Evolutionary conservation across 2,113 vertebrate species (phyloP).

Genomic region (Pedionomus torquatus): DNA sequence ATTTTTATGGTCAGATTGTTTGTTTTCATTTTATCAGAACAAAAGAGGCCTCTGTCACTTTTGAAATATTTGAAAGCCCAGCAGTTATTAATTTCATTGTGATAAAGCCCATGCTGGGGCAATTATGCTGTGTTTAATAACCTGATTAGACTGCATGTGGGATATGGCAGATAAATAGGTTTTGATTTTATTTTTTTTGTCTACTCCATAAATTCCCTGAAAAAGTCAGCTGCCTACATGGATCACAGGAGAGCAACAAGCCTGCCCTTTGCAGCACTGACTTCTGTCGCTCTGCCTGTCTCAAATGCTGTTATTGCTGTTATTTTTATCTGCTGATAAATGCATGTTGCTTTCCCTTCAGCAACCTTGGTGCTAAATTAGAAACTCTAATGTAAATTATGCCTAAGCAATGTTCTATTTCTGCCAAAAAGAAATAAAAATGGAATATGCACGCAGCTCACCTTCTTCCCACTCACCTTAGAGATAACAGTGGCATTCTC

Average conservation of each 20-base stretch:
- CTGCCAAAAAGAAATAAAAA: conserved; percentile 42
- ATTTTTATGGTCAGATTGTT: not conserved
- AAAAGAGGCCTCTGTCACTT: not conserved
- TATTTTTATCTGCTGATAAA: conserved; percentile 49
- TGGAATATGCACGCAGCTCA: not conserved
- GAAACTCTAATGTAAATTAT: conserved; percentile 26
- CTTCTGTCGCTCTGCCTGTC: not conserved
- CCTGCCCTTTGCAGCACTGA: not conserved
- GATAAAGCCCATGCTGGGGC: not conserved
- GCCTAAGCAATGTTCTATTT: conserved; percentile 27
- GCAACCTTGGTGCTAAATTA: conserved; percentile 42
- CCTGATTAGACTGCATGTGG: not conserved
- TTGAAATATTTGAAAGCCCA: not conserved
- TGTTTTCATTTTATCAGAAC: not conserved
- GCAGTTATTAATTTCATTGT: not conserved
- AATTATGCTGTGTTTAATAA: not conserved
- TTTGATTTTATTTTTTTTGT: not conserved
- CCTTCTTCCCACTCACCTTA: not conserved
- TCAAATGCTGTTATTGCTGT: not conserved
- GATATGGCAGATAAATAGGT: not conserved
- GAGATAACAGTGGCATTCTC: not conserved
- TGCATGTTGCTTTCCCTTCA: not conserved
- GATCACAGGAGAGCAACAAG: not conserved
- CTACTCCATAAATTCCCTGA: not conserved
- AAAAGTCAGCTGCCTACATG: not conserved